Percentiles rank a stretch among this genome's conserved stretches.
phyloP scores from a whole-genome alignment of 2,888 invertebrate species.

The Cerastis leucographa region DNA sequence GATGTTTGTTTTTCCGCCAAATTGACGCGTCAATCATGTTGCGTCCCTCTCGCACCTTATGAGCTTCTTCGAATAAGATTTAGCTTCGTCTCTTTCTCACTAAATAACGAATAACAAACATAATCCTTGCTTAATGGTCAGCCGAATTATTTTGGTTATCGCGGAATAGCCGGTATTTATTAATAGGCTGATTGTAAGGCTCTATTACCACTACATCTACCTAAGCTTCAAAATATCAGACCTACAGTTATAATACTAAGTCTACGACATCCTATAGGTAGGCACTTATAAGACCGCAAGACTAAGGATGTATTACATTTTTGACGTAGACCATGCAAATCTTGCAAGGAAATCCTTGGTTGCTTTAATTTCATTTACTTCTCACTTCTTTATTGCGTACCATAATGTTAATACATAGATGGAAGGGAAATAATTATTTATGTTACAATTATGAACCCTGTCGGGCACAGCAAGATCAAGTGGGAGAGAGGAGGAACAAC shows the following conservation, averaged over 20 bases:
- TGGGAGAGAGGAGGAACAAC: too few species aligned
- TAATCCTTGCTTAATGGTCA: slow-evolving; percentile 77
- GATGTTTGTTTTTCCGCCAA: slow-evolving; percentile 81
- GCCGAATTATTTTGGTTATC: slow-evolving; percentile 61
- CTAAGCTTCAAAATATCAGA: not conserved
- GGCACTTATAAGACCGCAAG: not conserved
- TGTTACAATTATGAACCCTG: too few species aligned
- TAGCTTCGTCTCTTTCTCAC: slow-evolving; percentile 68
- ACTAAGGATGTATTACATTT: not conserved
- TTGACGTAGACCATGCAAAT: not conserved
- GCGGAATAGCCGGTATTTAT: slow-evolving; percentile 3
- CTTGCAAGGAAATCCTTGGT: not conserved
- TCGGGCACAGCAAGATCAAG: too few species aligned
- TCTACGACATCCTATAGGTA: not conserved
- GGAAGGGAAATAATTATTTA: too few species aligned
- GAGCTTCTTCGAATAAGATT: not conserved
- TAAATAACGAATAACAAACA: slow-evolving; percentile 51
- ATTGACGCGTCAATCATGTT: slow-evolving; percentile 76
- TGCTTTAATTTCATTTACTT: not conserved
- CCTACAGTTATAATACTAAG: not conserved
- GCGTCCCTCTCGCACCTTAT: slow-evolving; percentile 66
- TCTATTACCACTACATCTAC: not conserved
- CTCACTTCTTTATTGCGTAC: too few species aligned
- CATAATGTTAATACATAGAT: too few species aligned
- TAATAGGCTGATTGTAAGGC: not conserved